Percentiles rank a stretch among this genome's conserved stretches.
Evolutionary conservation across 2,797 vertebrate species (phyloP).

Genomic region (Brachyrhaphis roseni): DNA sequence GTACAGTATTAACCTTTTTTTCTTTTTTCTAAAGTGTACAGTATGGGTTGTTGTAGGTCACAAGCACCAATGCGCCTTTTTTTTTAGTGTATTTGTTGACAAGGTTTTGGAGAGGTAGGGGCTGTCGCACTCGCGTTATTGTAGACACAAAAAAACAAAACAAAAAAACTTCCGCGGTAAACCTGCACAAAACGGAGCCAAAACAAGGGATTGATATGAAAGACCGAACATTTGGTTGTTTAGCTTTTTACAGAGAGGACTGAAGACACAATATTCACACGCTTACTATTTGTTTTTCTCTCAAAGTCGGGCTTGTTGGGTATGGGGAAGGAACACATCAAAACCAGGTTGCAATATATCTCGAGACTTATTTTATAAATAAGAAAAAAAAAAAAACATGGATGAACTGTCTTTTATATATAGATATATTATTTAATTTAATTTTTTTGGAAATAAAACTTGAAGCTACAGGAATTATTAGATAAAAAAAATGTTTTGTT

Average conservation of each 20-base stretch:
- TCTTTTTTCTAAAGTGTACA: constrained; percentile 69
- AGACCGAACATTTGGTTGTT: constrained; percentile 61
- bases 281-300: constrained; percentile 65
- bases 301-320: constrained; percentile 64
- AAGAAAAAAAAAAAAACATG: constrained; percentile 70
- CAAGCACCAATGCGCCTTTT: constrained; percentile 83
- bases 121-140: constrained; percentile 55
- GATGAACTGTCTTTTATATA: constrained; percentile 85
- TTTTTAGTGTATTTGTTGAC: constrained; percentile 68
- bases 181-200: constrained; percentile 35
- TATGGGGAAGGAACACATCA: constrained; percentile 63
- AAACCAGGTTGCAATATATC: constrained; percentile 85
- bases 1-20: constrained; percentile 76
- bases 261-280: constrained; percentile 69
- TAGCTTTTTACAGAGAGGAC: constrained; percentile 73
- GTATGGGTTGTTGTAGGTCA: constrained; percentile 74
- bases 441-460: constrained; percentile 86
- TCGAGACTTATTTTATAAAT: constrained; percentile 88
- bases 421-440: constrained; percentile 89
- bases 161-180: constrained; percentile 26
- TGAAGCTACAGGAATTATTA: constrained; percentile 85
- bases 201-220: constrained; percentile 20
- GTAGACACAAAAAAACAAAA: constrained; percentile 25
- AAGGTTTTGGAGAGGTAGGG: constrained; percentile 52
- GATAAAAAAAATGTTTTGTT: constrained; percentile 75